Evolutionary conservation across 2,113 vertebrate species (phyloP), one percentile per base, ranked within the genome.

Genomic region (Ameiurus melas): DNA sequence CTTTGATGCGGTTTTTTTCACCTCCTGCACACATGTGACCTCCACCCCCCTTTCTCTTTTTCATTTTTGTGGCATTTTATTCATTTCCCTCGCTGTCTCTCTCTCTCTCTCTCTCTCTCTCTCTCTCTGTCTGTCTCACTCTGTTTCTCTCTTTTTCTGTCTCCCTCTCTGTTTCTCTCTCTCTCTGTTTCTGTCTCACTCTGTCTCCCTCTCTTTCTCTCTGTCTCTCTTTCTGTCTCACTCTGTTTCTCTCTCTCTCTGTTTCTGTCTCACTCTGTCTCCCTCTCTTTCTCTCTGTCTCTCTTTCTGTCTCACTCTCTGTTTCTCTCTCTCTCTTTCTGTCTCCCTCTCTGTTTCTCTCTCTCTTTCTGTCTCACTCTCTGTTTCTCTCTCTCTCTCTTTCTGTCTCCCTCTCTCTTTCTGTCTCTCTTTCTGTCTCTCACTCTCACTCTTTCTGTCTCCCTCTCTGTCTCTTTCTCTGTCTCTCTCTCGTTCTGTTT

Each of bases 111-210:
- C 66, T 39, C 36, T 36, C 2, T 39, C 17, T 73, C 6, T 73
- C 0, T 22, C 0, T 22, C 19, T 25, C 30, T 20, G 43, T 90
- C 87, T 90, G 27, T 90, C 87, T 13, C 25, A 13, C 62, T n/a
- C 0, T 33, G 0, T 33, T 16, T 30, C 16, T 70, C 1, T 22
- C 36, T 43, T 0, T 20, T 16, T 22, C 30, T 70, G n/a, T 70
- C 1, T 3, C 2, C 14, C n/a, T 16, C 12, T 33, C 13, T 36
- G 36, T 36, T 36, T 70, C n/a, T 70, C 36, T 25, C 19, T 22
- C 6, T 43, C 7, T 22, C 71, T 17, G 4, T 70, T 12, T 70
- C 14, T 70, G 1, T 17, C n/a, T 33, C 10, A 12, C 8, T 13
- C 17, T n/a, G 39, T 39, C 4, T 39, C 39, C 4, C 39, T 39